A percentile compares a stretch with the other conserved stretches of the same genome.
Evolutionary conservation across 2,797 vertebrate species (phyloP).

Genomic region (Danionella dracula): DNA sequence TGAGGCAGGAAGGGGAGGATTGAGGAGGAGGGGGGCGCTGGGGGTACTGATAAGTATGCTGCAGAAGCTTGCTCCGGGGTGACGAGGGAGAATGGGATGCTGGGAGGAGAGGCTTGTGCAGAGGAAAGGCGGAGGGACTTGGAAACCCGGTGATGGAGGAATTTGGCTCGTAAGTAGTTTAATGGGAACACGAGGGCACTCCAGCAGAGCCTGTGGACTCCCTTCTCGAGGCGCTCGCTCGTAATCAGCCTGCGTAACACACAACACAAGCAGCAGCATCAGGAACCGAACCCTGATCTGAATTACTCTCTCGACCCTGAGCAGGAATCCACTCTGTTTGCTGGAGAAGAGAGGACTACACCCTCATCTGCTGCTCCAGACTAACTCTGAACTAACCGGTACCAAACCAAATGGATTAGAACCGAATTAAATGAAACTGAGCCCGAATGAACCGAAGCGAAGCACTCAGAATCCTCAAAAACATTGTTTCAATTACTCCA

Average conservation of each 20-base stretch:
- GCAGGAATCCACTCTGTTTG: no score
- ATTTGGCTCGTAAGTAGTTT: slow-evolving; percentile 91
- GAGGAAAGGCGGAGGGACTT: slow-evolving; percentile 81
- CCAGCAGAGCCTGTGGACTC: slow-evolving; percentile 83
- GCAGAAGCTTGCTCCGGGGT: background rate
- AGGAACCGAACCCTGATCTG: background rate
- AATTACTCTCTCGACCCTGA: no score
- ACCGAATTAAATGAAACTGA: no score
- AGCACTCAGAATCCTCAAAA: no score
- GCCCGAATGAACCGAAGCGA: no score
- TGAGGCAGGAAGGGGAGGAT: slow-evolving; percentile 85
- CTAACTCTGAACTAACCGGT: no score
- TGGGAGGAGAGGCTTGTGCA: no score
- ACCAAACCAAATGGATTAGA: no score
- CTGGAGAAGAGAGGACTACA: no score
- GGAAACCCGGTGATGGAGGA: slow-evolving; percentile 80
- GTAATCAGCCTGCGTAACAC: slow-evolving; percentile 78
- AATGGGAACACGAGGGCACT: slow-evolving; percentile 83
- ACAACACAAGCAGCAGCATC: slow-evolving; percentile 13
- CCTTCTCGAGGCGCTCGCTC: slow-evolving; percentile 82
- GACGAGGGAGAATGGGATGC: slow-evolving; percentile 60
- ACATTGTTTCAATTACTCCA: no score
- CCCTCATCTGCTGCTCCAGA: no score
- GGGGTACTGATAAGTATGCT: background rate
- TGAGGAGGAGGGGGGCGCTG: slow-evolving; percentile 73